Percentiles rank a stretch among this genome's conserved stretches.
phyloP scores from a whole-genome alignment of 1,140 invertebrate species.

The Brachionus calyciflorus region DNA sequence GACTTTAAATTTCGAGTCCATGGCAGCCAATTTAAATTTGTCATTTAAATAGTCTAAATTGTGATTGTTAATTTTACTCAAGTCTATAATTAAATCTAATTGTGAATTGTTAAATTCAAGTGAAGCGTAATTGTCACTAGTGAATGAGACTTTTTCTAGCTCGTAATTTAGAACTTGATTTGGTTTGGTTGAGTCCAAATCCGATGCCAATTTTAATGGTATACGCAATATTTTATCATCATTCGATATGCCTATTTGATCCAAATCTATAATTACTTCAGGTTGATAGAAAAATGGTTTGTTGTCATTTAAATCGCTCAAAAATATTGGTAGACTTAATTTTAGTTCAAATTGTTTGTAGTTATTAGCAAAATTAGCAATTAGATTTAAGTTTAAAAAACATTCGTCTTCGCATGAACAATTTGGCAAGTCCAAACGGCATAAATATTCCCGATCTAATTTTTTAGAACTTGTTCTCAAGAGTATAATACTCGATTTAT shows the following conservation, averaged over 20 bases:
- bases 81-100: background rate
- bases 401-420: background rate
- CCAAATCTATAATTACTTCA: background rate
- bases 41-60: background rate
- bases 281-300: slow-evolving; percentile 38
- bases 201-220: background rate
- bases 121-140: background rate
- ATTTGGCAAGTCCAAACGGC: background rate
- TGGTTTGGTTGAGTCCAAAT: background rate
- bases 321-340: background rate
- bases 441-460: slow-evolving; percentile 5
- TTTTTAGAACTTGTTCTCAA: slow-evolving; percentile 17
- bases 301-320: slow-evolving; percentile 30
- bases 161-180: background rate
- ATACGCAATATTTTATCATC: background rate
- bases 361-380: background rate
- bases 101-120: background rate
- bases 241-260: slow-evolving; percentile 11
- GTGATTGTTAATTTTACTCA: background rate
- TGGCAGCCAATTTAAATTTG: background rate
- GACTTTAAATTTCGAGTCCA: background rate
- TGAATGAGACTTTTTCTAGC: slow-evolving; percentile 6
- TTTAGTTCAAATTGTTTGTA: background rate
- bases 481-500: background rate
- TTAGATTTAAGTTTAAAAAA: background rate